Percentiles rank a stretch among this genome's conserved stretches.
Evolutionary conservation across 2,888 invertebrate genomes (phyloP).

Genomic region (Trissoscelio sp.): DNA sequence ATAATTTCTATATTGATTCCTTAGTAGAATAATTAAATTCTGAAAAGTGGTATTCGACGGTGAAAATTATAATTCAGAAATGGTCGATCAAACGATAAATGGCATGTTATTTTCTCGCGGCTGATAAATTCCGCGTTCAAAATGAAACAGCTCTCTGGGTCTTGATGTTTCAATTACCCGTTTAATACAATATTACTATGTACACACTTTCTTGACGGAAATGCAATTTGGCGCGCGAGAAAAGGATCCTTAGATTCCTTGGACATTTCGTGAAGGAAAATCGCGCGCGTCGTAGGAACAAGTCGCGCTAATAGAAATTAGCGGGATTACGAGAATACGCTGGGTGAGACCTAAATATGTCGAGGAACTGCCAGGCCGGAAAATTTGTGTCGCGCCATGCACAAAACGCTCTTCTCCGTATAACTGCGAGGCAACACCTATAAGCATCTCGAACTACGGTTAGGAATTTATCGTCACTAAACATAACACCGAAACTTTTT

Average conservation of each 20-base stretch:
- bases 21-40: too few relatives aligned
- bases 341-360: conserved; percentile 73
- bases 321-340: conserved; percentile 74
- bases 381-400: conserved; percentile 74
- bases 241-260: conserved; percentile 57
- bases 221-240: conserved; percentile 60
- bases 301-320: conserved; percentile 72
- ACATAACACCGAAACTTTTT: conserved; percentile 67
- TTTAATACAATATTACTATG: conserved; percentile 51
- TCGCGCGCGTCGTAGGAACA: conserved; percentile 56
- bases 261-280: conserved; percentile 61
- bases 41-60: background rate
- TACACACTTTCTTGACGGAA: conserved; percentile 48
- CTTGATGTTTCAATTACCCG: conserved; percentile 54
- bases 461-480: conserved; percentile 75
- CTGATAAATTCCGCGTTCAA: conserved; percentile 19
- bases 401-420: conserved; percentile 66
- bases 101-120: conserved; percentile 4
- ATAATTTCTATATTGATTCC: background rate
- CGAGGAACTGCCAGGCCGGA: conserved; percentile 71
- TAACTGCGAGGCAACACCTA: conserved; percentile 61
- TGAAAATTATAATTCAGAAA: background rate
- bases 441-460: conserved; percentile 65
- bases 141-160: background rate
- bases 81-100: conserved; percentile 29